Base-by-base conservation (phyloP, 2,113 vertebrate species). In the Bufo bufo region DNA sequence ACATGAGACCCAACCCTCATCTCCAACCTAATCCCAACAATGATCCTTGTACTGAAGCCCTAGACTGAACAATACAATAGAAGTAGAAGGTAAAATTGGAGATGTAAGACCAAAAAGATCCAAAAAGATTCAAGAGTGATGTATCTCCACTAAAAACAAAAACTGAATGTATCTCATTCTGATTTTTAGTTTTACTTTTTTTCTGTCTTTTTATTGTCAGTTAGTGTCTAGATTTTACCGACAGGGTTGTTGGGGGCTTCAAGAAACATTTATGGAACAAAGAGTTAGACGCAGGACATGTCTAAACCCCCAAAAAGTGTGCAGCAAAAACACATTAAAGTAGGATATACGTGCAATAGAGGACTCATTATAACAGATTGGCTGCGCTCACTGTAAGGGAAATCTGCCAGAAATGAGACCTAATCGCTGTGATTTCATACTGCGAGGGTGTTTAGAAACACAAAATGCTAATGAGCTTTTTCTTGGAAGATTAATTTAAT, bases 391-490 rank as follows among this genome's bases (percentile, higher is more conserved):
- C 59, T 82, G 58, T 10, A 63, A 45, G 45, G 59, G 66, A 19
- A 47, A 23, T 49, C 17, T 77, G 72, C 71, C 72, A 77, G 47
- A 85, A 47, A 63, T 3, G 45, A 54, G 84, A n/a, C 52, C 23
- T n/a, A 8, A 4, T 54, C 17, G 45, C 84, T 12, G 9, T 17
- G 9, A 47, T 49, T 77, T 85, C 84, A 77, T 58, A 77, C 19
- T 50, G 58, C 43, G 33, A 65, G 13, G 74, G 74, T 65, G 74
- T 85, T 77, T 65, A 23, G 74, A 23, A 86, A 86, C 20, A 77
- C 85, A 86, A 47, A 77, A 86, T 77, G 72, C 74, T 86, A 86
- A 86, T 78, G 47, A 86, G 85, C 23, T 78, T 78, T 86, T 78
- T 65, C 56, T 49, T 65, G 74, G 56, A 77, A 86, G 43, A 86